A percentile compares a stretch with the other conserved stretches of the same genome.
These are phyloP conservation scores for Microtus californicus DNA, from an alignment of 2,797 vertebrate species.

Conservation along the genomic window DNA sequence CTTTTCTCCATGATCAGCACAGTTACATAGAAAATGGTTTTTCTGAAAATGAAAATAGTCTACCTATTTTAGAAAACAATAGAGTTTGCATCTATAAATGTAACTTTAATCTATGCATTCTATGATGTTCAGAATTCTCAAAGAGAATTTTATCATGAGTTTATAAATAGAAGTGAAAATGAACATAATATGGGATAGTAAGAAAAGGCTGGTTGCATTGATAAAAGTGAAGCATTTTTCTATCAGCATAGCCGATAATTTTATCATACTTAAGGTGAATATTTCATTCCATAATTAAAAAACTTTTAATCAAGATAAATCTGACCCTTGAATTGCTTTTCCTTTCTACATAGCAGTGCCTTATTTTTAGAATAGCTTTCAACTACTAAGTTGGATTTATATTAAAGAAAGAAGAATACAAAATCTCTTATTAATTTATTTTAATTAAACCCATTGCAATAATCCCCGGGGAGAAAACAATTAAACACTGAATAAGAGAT, in stretches of 20 bases:
- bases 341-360: not conserved
- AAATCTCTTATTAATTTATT: slow-evolving; percentile 80
- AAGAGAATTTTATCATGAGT: slow-evolving; percentile 72
- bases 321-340: slow-evolving; percentile 60
- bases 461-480: slow-evolving; percentile 79
- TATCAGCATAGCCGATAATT: slow-evolving; percentile 54
- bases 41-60: slow-evolving; percentile 76
- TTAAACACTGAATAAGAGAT: slow-evolving; percentile 75
- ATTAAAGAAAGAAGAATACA: slow-evolving; percentile 64
- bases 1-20: slow-evolving; percentile 69
- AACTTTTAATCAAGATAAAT: slow-evolving; percentile 64
- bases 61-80: slow-evolving; percentile 74
- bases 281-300: slow-evolving; percentile 72
- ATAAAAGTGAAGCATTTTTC: slow-evolving; percentile 62
- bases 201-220: slow-evolving; percentile 42
- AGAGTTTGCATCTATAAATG: slow-evolving; percentile 71
- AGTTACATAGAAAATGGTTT: slow-evolving; percentile 70
- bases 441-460: slow-evolving; percentile 78
- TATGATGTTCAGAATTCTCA: slow-evolving; percentile 73
- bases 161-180: slow-evolving; percentile 73
- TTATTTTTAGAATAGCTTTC: slow-evolving; percentile 75
- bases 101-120: slow-evolving; percentile 77
- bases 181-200: slow-evolving; percentile 61
- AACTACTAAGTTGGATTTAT: slow-evolving; percentile 65
- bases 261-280: slow-evolving; percentile 33